A percentile compares a stretch with the other conserved stretches of the same genome.
These are phyloP conservation scores for Sphyrna mokarran DNA, from an alignment of 2,113 vertebrate genomes.

Conservation along the genomic window DNA sequence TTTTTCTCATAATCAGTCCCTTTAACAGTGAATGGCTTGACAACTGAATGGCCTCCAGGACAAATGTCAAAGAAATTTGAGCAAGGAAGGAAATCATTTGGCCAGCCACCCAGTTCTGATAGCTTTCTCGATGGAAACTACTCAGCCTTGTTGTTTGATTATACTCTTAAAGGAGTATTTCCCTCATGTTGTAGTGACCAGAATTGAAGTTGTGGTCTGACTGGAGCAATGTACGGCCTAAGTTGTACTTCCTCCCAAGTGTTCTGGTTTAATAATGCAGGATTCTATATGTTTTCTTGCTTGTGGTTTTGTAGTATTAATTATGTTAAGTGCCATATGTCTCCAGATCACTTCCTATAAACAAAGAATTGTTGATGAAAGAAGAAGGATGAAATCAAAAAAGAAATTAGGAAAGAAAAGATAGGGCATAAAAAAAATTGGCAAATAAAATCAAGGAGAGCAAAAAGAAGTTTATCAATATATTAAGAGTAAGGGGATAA, in stretches of 20 bases:
- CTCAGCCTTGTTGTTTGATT: neutral
- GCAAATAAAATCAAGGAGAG: no score
- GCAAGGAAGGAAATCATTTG: neutral
- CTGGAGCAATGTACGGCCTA: neutral
- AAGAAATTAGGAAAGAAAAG: no score
- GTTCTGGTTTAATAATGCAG: neutral
- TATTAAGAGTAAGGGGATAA: no score
- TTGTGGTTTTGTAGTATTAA: neutral
- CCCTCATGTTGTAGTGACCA: neutral
- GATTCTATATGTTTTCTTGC: neutral
- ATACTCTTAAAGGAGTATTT: neutral
- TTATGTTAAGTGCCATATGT: neutral
- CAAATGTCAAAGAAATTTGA: neutral
- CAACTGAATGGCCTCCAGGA: neutral
- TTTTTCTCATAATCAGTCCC: neutral
- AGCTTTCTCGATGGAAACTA: neutral
- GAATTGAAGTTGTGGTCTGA: neutral
- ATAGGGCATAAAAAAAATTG: no score
- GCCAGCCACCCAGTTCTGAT: neutral
- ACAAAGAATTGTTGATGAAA: neutral
- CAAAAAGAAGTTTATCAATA: no score
- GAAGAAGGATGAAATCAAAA: no score
- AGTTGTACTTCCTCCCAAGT: neutral
- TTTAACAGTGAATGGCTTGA: neutral
- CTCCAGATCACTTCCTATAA: neutral